These are phyloP conservation scores for Eupithecia centaureata DNA, from an alignment of 2,888 invertebrate genomes.

Conservation along the genomic window DNA sequence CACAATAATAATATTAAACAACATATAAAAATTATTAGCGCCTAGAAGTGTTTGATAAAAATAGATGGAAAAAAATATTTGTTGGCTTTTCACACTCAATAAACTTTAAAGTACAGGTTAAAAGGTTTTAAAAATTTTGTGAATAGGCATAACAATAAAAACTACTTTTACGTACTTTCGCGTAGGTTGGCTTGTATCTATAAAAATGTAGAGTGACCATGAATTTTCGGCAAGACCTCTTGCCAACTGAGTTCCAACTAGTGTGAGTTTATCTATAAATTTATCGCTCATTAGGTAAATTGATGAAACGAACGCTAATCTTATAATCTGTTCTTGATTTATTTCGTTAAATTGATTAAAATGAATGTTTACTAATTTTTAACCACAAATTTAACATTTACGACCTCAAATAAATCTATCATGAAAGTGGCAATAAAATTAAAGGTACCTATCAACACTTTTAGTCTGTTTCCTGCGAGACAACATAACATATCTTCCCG, in stretches of 20 bases:
- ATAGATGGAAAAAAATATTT: conserved; percentile 10
- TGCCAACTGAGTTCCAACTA: conserved; percentile 22
- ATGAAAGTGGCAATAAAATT: neutral
- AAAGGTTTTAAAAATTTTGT: conserved; percentile 31
- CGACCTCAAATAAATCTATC: neutral
- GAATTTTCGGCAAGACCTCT: conserved; percentile 14
- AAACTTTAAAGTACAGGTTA: conserved; percentile 30
- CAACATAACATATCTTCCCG: conserved; percentile 50
- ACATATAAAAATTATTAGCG: neutral
- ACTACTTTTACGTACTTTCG: conserved; percentile 33
- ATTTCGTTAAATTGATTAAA: conserved; percentile 18
- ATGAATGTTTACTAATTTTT: conserved; percentile 15
- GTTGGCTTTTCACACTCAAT: conserved; percentile 39
- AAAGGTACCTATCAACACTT: neutral
- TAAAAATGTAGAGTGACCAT: conserved; percentile 38
- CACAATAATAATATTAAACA: neutral
- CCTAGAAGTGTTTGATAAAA: neutral
- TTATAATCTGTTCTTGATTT: conserved; percentile 22
- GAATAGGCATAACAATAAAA: conserved; percentile 38
- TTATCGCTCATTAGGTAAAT: conserved; percentile 32
- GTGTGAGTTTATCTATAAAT: conserved; percentile 25
- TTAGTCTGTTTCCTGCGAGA: conserved; percentile 17
- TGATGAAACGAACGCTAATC: conserved; percentile 22
- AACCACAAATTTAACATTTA: conserved; percentile 4
- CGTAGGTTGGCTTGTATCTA: conserved; percentile 33